Base-by-base conservation (phyloP, 2,113 vertebrate genomes). In the Paralichthys olivaceus region DNA sequence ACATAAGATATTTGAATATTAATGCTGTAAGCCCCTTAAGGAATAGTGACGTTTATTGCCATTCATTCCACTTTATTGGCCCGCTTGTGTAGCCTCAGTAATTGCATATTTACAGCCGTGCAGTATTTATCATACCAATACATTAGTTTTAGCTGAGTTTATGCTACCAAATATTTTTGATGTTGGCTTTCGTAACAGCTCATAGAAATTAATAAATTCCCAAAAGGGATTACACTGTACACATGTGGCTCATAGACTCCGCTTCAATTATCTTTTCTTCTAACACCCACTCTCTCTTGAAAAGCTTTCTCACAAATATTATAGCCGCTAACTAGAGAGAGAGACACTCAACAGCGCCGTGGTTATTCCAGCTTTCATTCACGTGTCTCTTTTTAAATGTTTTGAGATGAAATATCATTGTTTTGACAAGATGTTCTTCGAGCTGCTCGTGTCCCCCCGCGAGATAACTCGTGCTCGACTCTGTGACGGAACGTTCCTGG, bases 181-280 rank as follows among this genome's bases (percentile, higher is more conserved):
- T 84, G 84, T 62, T 71, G 76, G 82, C 81, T 81, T 87, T 81
- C 79, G 76, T 78, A 76, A 57, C 69, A 69, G 85, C 84, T 69
- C 81, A 69, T 78, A 77, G 77, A 90, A 88, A 90, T 88, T 75
- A 90, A 87, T 91, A 87, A 84, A 84, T 87, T 84, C 88, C 90
- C 86, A 54, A 81, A 86, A 91, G 75, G 87, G 88, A 89, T 90
- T 90, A 88, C 83, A 77, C 75, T 66, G 79, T 81, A 74, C 89
- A 88, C 86, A 89, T 87, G 90, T 92, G 87, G 83, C 86, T 88
- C 85, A 75, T 83, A 90, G 84, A 87, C 86, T 85, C 72, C 7
- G 70, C 87, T 89, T 87, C 86, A 90, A 89, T 90, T 90, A 90
- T 91, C 85, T 81, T 83, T 88, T 84, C 87, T 86, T 75, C 84